Evolutionary conservation across 2,888 invertebrate species (phyloP), one percentile per base, ranked within the genome.

Genomic region (Tachina lurida): DNA sequence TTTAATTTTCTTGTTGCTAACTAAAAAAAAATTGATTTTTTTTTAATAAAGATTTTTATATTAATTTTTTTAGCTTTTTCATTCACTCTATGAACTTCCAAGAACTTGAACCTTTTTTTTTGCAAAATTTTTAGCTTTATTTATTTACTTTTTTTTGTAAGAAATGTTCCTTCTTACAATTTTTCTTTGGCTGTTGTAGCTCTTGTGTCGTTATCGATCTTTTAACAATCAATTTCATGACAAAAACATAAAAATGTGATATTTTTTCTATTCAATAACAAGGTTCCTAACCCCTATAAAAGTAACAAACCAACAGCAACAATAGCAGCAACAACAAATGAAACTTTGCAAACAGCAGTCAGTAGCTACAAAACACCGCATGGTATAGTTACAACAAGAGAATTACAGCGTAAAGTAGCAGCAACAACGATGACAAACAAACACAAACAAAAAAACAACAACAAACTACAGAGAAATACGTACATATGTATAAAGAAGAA

Each of bases 201-300:
- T 70, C 49, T 70, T 74, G 68, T 79, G 70, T 79, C 81, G 86
- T 86, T 86, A 86, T 86, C 86, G 86, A 86, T 86, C 86, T 86
- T 67, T 84, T 56, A 86, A 86, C 86, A 83, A 86, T 86, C 86
- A 86, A 79, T 84, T 86, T 86, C 86, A 86, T 86, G 86, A 86
- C 86, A 86, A 86, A 84, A 79, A 83, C 79, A 84, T 86, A 84
- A 86, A 86, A 86, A 76, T 84, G 80, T 75, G 76, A 80, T 75
- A 67, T 73, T 77, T 82, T 75, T 79, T 79, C 75, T 75, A 86
- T 80, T 74, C 86, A 83, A 84, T 86, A 86, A 86, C 86, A 76
- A 86, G 86, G 86, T 86, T 83, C 67, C 86, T 86, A 86, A 86
- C 86, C 86, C 79, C 86, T 68, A 86, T 84, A 83, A 83, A 86